Base-by-base conservation (phyloP, 2,888 invertebrate species). In the Rutpela maculata region DNA sequence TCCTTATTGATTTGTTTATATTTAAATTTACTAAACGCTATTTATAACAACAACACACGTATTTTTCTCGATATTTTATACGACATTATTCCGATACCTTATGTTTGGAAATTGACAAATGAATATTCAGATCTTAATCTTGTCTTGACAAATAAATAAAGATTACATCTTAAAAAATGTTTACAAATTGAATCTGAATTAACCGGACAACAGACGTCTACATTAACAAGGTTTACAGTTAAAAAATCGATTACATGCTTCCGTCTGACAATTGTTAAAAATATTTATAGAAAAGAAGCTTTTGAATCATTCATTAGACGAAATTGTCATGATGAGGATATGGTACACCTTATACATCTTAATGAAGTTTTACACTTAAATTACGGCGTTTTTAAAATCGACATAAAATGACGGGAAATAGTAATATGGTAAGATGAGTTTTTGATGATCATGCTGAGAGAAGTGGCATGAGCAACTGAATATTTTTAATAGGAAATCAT, bases 181-280 rank as follows among this genome's bases (percentile, higher is more conserved):
- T 66, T 66, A 50, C 43, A 66, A 18, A 31, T 70, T 26, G 70
- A 56, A 70, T 56, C 59, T 26, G 38, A 70, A 57, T 59, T 59
- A n/a, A 17, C 50, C 4, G 3, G 38, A 7, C n/a, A 60, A 31
- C 62, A 63, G 4, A 63, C 35, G n/a, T 63, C 62, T 63, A 63
- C 9, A 60, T 60, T 60, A 60, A n/a, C 26, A 60, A 22, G 7
- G 15, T n/a, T 50, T 50, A 50, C n/a, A n/a, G 50, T 50, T 50
- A 60, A 60, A 26, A 60, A 60, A 31, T 60, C 12, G 43, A 43
- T 59, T 59, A 10, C 9, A 59, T 59, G 7, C 31, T 35, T 19
- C 11, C 5, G 12, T 59, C 3, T 1, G 15, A 22, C 59, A 1
- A 19, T 59, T 59, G 59, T 22, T 12, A 18, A 19, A 59, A 19